Percentiles rank a stretch among this genome's conserved stretches.
Conservation (phyloP, 2,888 invertebrate genomes). For the Venusia cambrica region DNA sequence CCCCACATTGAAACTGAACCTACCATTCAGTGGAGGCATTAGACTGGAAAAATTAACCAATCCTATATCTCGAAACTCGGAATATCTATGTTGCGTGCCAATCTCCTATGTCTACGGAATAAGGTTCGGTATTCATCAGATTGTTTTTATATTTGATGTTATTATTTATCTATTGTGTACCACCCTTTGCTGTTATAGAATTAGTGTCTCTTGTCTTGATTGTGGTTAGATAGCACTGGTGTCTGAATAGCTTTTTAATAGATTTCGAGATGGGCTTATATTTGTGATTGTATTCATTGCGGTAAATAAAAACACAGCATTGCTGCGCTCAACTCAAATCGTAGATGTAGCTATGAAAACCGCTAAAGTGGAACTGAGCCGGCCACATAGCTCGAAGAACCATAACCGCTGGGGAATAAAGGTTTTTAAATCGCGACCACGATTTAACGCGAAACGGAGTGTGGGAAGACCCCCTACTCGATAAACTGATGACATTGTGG, state of each 20-base stretch:
- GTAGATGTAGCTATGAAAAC: too few species aligned
- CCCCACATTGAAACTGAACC: conserved; percentile 47
- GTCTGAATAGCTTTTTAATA: conserved; percentile 59
- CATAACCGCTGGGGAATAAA: too few species aligned
- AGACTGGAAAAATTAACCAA: conserved; percentile 73
- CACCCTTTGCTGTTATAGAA: conserved; percentile 72
- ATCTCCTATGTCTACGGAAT: conserved; percentile 27
- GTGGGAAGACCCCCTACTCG: too few species aligned
- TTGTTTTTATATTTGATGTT: conserved; percentile 28
- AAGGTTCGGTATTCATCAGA: conserved; percentile 34
- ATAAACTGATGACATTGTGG: too few species aligned
- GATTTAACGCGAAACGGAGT: too few species aligned
- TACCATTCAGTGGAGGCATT: conserved; percentile 64
- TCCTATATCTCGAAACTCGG: conserved; percentile 59
- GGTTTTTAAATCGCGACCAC: too few species aligned
- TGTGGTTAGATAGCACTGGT: conserved; percentile 66
- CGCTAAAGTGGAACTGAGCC: too few species aligned
- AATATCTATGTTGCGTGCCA: conserved; percentile 33
- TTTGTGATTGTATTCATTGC: too few species aligned
- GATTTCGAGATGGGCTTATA: conserved; percentile 37
- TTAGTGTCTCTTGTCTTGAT: conserved; percentile 65
- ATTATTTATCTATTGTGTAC: conserved; percentile 55
- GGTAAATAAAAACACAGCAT: conserved; percentile 1
- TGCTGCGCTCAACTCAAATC: too few species aligned
- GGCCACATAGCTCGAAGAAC: too few species aligned